phyloP scores from a whole-genome alignment of 2,888 invertebrate genomes.

The Lydus trimaculatus region DNA sequence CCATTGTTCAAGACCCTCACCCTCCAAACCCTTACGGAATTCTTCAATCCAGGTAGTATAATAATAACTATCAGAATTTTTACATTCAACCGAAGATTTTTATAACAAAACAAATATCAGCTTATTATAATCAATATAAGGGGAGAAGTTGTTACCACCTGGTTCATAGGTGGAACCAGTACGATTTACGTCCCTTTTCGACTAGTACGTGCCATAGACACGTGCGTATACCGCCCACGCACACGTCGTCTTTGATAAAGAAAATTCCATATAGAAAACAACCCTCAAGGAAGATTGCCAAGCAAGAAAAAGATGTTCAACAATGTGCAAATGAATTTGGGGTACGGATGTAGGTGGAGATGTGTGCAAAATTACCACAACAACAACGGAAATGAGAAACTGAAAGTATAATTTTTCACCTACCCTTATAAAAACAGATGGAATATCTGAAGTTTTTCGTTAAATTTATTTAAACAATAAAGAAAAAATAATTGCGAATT shows the following conservation, averaged over 20 bases:
- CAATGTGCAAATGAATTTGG: not conserved
- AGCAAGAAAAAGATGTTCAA: not conserved
- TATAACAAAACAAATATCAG: not conserved
- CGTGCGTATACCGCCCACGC: conserved; percentile 8
- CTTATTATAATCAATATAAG: not conserved
- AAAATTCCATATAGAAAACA: not conserved
- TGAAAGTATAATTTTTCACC: not conserved
- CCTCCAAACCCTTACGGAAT: not conserved
- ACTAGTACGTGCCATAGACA: not conserved
- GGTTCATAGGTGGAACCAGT: not conserved
- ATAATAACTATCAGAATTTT: not conserved
- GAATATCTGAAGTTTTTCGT: no score
- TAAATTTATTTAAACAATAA: not conserved
- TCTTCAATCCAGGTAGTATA: not conserved
- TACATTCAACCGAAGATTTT: not conserved
- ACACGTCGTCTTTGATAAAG: not conserved
- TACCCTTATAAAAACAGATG: no score
- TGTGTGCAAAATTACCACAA: conserved; percentile 12
- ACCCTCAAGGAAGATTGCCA: not conserved
- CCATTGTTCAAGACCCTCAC: not conserved
- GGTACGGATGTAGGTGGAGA: conserved; percentile 11
- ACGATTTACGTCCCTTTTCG: not conserved
- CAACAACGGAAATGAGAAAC: not conserved
- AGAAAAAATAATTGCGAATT: conserved; percentile 1
- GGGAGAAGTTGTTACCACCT: not conserved